These are phyloP conservation scores for Bradypus variegatus DNA, from an alignment of 2,797 vertebrate species.

Conservation along the genomic window DNA sequence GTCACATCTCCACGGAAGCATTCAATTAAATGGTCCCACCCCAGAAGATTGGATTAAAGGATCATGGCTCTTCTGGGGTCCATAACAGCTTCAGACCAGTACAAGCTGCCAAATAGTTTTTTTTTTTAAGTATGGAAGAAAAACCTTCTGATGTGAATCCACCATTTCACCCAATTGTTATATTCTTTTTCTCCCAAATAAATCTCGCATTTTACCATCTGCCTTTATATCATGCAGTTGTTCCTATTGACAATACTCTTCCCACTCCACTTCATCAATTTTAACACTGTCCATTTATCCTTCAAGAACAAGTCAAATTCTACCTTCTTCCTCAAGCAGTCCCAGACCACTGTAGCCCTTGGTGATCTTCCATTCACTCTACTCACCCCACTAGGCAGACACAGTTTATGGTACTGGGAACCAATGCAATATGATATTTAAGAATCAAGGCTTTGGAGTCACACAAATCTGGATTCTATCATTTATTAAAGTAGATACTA, in stretches of 20 bases:
- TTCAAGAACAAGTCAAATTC: conserved; percentile 29
- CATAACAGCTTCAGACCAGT: too few species aligned
- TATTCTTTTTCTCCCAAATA: not conserved
- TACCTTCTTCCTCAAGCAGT: not conserved
- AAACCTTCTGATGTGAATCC: not conserved
- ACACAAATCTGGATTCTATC: not conserved
- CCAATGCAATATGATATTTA: not conserved
- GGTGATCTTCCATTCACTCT: not conserved
- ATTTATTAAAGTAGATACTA: not conserved
- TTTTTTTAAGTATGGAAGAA: not conserved
- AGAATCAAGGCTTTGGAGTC: not conserved
- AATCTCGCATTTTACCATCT: conserved; percentile 5
- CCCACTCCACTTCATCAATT: not conserved
- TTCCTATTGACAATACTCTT: not conserved
- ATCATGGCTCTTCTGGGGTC: too few species aligned
- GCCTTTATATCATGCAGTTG: not conserved
- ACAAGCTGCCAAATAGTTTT: too few species aligned
- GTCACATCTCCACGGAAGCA: too few species aligned
- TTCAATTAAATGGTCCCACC: too few species aligned
- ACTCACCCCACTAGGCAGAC: not conserved
- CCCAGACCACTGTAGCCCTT: not conserved
- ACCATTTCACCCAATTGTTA: not conserved
- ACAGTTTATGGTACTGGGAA: not conserved
- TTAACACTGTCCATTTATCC: conserved; percentile 4
- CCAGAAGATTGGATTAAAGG: too few species aligned